phyloP scores from a whole-genome alignment of 1,140 invertebrate genomes.

The Micrasema minimum region DNA sequence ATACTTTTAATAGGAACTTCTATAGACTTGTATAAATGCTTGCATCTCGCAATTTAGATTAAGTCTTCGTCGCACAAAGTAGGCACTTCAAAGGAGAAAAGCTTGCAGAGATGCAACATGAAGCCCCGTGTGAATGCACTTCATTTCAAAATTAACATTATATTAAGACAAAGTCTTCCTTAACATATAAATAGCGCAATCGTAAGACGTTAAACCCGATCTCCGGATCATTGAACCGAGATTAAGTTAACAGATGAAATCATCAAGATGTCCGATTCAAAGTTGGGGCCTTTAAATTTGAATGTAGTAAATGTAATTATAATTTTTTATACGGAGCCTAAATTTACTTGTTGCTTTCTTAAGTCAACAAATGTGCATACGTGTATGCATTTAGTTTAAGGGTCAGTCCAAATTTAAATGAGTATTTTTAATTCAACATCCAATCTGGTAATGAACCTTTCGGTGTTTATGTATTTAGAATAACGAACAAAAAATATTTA shows the following conservation, averaged over 20 bases:
- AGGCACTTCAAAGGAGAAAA: not conserved
- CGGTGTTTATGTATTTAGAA: no score
- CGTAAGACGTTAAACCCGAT: slow-evolving; percentile 24
- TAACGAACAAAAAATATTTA: no score
- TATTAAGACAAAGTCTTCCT: slow-evolving; percentile 44
- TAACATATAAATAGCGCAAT: slow-evolving; percentile 48
- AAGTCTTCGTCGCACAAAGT: slow-evolving; percentile 24
- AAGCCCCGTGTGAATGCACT: slow-evolving; percentile 38
- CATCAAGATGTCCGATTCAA: no score
- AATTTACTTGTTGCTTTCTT: not conserved
- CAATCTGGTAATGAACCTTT: no score
- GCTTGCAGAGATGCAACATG: not conserved
- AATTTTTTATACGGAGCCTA: not conserved
- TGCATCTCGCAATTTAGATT: slow-evolving; percentile 31
- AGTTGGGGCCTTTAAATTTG: no score
- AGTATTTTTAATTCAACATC: no score
- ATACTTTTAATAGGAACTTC: no score
- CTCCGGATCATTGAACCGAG: not conserved
- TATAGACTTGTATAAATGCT: not conserved
- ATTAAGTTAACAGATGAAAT: no score
- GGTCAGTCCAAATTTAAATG: no score
- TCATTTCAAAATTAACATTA: slow-evolving; percentile 40
- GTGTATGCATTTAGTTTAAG: no score
- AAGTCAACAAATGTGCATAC: no score
- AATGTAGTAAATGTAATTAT: no score